phyloP scores from a whole-genome alignment of 2,113 vertebrate genomes.

The Amphiprion ocellaris region DNA sequence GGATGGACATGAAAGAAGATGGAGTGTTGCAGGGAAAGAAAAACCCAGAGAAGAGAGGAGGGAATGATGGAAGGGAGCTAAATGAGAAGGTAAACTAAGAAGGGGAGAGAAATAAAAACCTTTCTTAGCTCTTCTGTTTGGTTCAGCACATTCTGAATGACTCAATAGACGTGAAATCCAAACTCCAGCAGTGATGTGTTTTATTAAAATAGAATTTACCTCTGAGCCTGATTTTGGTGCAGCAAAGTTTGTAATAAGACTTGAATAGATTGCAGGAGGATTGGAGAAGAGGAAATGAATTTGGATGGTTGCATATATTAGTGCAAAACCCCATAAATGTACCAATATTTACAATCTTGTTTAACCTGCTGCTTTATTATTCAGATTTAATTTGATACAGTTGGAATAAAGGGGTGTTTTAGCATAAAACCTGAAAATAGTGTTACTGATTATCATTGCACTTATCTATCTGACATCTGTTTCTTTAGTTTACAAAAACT shows the following conservation, averaged over 20 bases:
- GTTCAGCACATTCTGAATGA: not conserved
- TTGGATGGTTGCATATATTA: not conserved
- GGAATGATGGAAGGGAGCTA: slow-evolving; percentile 23
- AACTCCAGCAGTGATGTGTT: not conserved
- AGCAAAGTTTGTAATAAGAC: not conserved
- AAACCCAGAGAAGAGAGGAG: slow-evolving; percentile 13
- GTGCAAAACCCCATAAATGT: not conserved
- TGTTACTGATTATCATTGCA: too few relatives aligned
- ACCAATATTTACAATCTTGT: too few relatives aligned
- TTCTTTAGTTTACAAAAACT: too few relatives aligned
- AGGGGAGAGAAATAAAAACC: not conserved
- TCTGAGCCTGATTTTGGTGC: not conserved
- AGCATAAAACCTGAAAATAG: too few relatives aligned
- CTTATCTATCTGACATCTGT: too few relatives aligned
- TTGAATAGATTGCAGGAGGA: not conserved
- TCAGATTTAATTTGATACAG: too few relatives aligned
- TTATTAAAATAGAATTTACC: not conserved
- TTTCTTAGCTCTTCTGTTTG: slow-evolving; percentile 12
- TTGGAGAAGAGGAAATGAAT: not conserved
- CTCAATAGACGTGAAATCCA: not conserved
- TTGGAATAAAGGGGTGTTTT: too few relatives aligned
- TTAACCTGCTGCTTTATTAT: too few relatives aligned
- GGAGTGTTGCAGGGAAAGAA: not conserved
- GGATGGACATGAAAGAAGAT: slow-evolving; percentile 23
- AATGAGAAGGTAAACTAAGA: slow-evolving; percentile 31